Percentiles rank a stretch among this genome's conserved stretches.
Conservation (phyloP, 2,113 vertebrate genomes). For the Xiphophorus maculatus region DNA sequence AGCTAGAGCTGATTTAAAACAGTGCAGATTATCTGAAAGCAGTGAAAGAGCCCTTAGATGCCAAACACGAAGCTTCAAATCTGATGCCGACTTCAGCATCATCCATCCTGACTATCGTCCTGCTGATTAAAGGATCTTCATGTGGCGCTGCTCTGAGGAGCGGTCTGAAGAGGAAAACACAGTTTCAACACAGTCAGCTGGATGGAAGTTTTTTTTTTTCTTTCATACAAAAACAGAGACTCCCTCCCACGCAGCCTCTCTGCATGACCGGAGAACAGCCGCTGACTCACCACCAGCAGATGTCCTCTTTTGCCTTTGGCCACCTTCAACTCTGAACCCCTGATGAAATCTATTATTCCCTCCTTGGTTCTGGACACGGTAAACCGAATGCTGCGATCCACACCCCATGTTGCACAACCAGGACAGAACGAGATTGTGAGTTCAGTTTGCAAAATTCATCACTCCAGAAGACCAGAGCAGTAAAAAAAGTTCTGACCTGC, state of each 20-base stretch:
- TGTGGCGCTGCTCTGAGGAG: conserved; percentile 85
- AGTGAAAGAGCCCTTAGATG: neutral
- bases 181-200: conserved; percentile 44
- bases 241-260: conserved; percentile 6
- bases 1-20: neutral
- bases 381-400: conserved; percentile 86
- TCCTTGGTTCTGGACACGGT: conserved; percentile 89
- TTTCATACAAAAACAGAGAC: neutral
- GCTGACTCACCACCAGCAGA: conserved; percentile 92
- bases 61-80: neutral
- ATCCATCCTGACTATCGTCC: conserved; percentile 2
- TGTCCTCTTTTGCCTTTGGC: conserved; percentile 95
- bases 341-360: conserved; percentile 91
- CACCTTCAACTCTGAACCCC: conserved; percentile 89
- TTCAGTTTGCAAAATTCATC: neutral
- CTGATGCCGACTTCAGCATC: neutral
- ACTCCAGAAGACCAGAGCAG: neutral
- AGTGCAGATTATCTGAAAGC: neutral
- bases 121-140: conserved; percentile 52
- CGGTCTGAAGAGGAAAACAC: conserved; percentile 80
- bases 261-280: conserved; percentile 29
- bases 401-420: neutral
- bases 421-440: neutral
- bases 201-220: neutral
- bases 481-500: conserved; percentile 83